These are phyloP conservation scores for Cheilosia impressa DNA, from an alignment of 2,888 invertebrate genomes.

Conservation along the genomic window DNA sequence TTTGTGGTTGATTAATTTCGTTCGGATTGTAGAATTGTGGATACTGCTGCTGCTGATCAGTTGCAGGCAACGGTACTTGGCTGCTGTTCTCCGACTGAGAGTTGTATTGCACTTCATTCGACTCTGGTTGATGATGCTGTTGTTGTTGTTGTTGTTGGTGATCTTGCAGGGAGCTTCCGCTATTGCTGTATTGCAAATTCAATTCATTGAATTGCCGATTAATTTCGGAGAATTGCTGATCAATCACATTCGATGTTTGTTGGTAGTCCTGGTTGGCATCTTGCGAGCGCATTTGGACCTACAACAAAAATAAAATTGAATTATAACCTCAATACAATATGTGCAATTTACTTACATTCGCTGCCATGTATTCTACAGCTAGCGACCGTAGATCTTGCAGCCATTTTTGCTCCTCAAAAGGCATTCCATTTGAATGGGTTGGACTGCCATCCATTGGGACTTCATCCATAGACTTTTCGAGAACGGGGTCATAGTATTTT, in stretches of 20 bases:
- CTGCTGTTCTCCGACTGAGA: slow-evolving; percentile 6
- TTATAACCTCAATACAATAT: too few relatives aligned
- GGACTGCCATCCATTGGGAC: slow-evolving; percentile 79
- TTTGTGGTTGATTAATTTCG: slow-evolving; percentile 40
- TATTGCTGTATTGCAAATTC: slow-evolving; percentile 81
- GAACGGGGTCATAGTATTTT: slow-evolving; percentile 88
- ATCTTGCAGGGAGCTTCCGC: slow-evolving; percentile 12
- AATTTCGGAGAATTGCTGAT: slow-evolving; percentile 82
- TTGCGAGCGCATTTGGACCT: slow-evolving; percentile 16
- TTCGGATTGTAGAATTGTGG: slow-evolving; percentile 58
- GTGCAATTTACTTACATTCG: background rate
- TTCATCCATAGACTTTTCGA: slow-evolving; percentile 81
- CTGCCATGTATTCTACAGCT: slow-evolving; percentile 77
- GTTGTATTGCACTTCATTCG: slow-evolving; percentile 39
- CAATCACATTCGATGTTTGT: slow-evolving; percentile 78
- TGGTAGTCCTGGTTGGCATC: slow-evolving; percentile 65
- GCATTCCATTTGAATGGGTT: slow-evolving; percentile 77
- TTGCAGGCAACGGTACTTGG: slow-evolving; percentile 12
- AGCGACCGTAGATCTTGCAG: slow-evolving; percentile 81
- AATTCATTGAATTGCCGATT: slow-evolving; percentile 82
- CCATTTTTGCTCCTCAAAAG: slow-evolving; percentile 82
- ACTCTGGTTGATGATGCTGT: slow-evolving; percentile 58
- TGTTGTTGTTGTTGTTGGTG: slow-evolving; percentile 73
- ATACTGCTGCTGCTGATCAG: slow-evolving; percentile 65
- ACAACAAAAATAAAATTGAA: slow-evolving; percentile 4